Base-by-base conservation (phyloP, 2,113 vertebrate species). In the Dasyprocta punctata region DNA sequence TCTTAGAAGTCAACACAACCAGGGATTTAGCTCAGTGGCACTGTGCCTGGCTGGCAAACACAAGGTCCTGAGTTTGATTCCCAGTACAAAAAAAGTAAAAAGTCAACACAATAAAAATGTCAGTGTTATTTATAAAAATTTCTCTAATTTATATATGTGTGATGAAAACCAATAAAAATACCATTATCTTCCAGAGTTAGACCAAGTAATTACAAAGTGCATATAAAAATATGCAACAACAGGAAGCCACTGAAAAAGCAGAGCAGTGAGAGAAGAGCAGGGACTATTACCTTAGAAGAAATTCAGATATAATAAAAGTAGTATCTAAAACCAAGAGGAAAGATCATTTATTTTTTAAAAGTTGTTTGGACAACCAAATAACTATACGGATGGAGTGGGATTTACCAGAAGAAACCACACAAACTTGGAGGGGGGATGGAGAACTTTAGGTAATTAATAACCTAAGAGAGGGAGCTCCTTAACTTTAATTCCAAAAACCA, bases 161-260 rank as follows among this genome's bases (percentile, higher is more conserved):
- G 24, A 12, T 75, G 63, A 94, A 81, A 90, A 49, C 10, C 33
- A 88, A 61, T 91, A 90, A 97, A 96, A 93, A 33, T 7, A 56
- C 56, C 24, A 44, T 63, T 89, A 90, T 84, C 95, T 88, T 52
- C 63, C 54, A 22, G 12, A 67, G 52, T 60, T 87, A 90, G 41
- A 89, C 30, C 94, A 96, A 94, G 88, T 90, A 89, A 89, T 80
- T 67, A 75, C 65, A 80, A 92, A 90, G n/a, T 83, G 78, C 38
- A 71, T 86, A 84, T 36, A 26, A 89, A 94, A 96, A 92, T 54
- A 89, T 38, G 28, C 19, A 83, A 82, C 7, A 61, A 81, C 4
- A 47, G 36, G 28, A 80, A 96, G 84, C 84, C 52, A 20, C 84
- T 83, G 41, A 38, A 56, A 94, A 94, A 83, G 30, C 41, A 86